Conservation (phyloP, 2,113 vertebrate genomes). For the Perca fluviatilis region DNA sequence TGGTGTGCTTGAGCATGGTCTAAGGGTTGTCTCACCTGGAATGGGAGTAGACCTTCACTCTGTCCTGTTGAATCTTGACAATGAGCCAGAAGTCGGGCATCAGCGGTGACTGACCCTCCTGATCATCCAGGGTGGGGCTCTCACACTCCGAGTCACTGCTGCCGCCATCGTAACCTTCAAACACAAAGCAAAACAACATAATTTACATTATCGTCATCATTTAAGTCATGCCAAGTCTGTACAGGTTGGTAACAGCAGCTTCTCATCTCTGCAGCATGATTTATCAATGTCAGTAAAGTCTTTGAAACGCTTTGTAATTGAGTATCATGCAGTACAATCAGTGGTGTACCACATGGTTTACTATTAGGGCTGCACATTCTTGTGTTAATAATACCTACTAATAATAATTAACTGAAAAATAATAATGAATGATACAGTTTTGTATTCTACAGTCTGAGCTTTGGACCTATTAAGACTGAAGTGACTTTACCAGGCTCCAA, state of each 20-base stretch:
- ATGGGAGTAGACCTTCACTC: conserved; percentile 95
- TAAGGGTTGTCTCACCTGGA: conserved; percentile 85
- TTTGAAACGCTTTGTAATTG: not conserved
- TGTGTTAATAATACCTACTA: no score
- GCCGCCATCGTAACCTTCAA: conserved; percentile 94
- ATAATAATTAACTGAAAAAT: no score
- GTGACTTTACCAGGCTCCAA: no score
- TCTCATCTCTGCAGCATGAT: not conserved
- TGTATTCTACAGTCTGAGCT: no score
- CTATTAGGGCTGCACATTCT: no score
- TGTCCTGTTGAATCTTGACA: conserved; percentile 91
- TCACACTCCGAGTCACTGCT: conserved; percentile 97
- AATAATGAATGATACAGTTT: no score
- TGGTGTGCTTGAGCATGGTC: not conserved
- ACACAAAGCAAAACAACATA: not conserved
- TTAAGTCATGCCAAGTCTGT: not conserved
- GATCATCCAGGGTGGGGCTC: conserved; percentile 87
- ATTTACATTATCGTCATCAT: not conserved
- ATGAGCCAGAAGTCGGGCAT: conserved; percentile 99
- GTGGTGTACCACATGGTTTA: no score
- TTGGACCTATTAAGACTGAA: no score
- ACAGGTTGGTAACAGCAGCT: not conserved
- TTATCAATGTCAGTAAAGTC: not conserved
- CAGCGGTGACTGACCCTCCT: conserved; percentile 84
- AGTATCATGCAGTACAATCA: no score